phyloP scores from a whole-genome alignment of 2,797 vertebrate species.

The Labeo calbasu region DNA sequence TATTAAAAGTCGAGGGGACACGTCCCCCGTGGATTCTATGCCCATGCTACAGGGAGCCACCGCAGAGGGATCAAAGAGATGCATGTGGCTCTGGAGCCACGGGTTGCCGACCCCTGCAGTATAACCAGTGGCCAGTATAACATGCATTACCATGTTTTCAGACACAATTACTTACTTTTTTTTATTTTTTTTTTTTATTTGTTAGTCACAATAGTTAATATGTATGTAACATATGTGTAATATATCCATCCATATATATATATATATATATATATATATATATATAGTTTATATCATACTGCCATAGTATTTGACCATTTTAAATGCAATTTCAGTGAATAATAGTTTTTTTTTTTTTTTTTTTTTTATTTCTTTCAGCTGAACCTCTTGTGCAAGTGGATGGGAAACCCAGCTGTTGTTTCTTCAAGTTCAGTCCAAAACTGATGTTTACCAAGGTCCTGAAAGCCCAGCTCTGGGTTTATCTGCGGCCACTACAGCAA shows the following conservation, averaged over 20 bases:
- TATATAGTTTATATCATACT: neutral
- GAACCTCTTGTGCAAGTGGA: constrained; percentile 95
- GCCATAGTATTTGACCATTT: neutral
- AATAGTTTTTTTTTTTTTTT: neutral
- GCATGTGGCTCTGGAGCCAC: no score
- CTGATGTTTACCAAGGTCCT: constrained; percentile 99
- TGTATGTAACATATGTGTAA: neutral
- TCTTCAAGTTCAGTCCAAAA: constrained; percentile 99
- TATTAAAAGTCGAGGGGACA: no score
- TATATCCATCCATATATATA: no score
- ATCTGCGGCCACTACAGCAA: constrained; percentile 93
- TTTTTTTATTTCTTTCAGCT: constrained; percentile 73
- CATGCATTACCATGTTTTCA: no score
- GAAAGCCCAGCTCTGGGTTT: constrained; percentile 98
- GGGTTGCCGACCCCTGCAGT: no score
- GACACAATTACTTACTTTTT: no score
- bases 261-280: no score
- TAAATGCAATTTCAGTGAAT: neutral
- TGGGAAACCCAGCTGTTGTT: constrained; percentile 95
- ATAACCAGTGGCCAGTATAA: no score
- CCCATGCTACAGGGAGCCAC: no score
- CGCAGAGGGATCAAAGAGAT: no score
- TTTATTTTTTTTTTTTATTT: no score
- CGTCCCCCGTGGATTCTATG: no score
- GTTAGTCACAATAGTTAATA: neutral